Percentiles rank a stretch among this genome's conserved stretches.
phyloP scores from a whole-genome alignment of 2,888 invertebrate genomes.

The Tanytarsus gracilentus region DNA sequence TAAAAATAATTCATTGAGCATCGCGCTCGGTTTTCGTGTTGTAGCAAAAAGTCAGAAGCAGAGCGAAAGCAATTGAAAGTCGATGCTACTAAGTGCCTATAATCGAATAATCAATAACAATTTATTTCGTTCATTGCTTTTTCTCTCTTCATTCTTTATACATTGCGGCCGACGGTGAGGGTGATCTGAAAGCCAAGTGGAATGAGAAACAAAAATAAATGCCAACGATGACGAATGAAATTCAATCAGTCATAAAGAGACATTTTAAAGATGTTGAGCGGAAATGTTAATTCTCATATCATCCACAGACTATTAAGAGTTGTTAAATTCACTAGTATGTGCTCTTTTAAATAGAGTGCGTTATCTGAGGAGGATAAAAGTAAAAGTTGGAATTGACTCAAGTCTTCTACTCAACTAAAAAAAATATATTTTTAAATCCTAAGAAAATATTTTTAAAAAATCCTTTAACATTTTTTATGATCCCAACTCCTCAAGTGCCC shows the following conservation, averaged over 20 bases:
- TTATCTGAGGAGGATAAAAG: neutral
- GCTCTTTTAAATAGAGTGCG: neutral
- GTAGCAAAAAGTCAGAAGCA: too few species aligned
- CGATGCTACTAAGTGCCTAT: slow-evolving; percentile 1
- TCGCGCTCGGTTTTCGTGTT: neutral
- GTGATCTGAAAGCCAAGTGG: too few species aligned
- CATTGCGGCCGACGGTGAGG: too few species aligned
- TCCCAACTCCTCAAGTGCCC: too few species aligned
- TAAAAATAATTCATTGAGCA: slow-evolving; percentile 1
- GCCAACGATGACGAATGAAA: neutral
- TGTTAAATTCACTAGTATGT: slow-evolving; percentile 4
- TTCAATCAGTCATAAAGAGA: slow-evolving; percentile 4
- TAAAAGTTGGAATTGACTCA: neutral
- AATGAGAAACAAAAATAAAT: neutral
- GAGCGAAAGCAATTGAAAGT: too few species aligned
- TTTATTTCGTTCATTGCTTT: too few species aligned
- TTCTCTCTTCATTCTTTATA: too few species aligned
- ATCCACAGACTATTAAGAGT: slow-evolving; percentile 17
- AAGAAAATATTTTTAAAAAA: too few species aligned
- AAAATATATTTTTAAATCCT: too few species aligned
- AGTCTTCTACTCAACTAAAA: neutral
- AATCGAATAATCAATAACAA: slow-evolving; percentile 19
- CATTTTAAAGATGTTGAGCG: neutral
- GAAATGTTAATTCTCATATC: slow-evolving; percentile 24
- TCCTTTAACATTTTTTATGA: too few species aligned